phyloP scores from a whole-genome alignment of 2,113 vertebrate species.

The Xiphophorus hellerii region DNA sequence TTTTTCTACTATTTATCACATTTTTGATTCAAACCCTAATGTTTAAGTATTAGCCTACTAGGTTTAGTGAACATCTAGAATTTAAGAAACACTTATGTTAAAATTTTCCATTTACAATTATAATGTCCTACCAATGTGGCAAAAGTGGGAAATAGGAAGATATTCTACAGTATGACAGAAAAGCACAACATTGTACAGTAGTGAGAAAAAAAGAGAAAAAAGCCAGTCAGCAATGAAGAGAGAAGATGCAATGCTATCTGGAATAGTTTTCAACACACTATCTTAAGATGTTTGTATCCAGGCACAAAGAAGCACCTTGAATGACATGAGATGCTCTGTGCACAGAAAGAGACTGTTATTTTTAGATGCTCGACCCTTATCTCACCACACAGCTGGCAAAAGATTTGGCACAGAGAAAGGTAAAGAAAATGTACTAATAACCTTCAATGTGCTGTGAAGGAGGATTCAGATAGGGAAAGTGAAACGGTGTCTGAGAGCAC shows the following conservation, averaged over 20 bases:
- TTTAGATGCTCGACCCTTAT: slow-evolving; percentile 70
- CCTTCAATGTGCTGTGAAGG: slow-evolving; percentile 42
- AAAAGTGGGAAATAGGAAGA: slow-evolving; percentile 1
- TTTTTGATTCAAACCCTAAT: no score
- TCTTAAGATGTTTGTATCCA: slow-evolving; percentile 57
- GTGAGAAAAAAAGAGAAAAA: slow-evolving; percentile 8
- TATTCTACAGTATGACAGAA: background rate
- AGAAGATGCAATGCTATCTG: slow-evolving; percentile 41
- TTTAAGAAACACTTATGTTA: background rate
- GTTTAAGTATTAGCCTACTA: background rate
- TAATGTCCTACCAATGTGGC: background rate
- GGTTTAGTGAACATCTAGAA: background rate
- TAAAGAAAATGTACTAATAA: slow-evolving; percentile 62
- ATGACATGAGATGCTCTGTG: slow-evolving; percentile 53
- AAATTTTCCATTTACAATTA: background rate
- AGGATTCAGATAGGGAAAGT: slow-evolving; percentile 20
- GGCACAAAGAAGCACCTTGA: slow-evolving; percentile 55
- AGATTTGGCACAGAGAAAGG: slow-evolving; percentile 53
- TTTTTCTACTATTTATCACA: no score
- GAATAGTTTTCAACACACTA: slow-evolving; percentile 30
- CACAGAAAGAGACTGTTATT: slow-evolving; percentile 51
- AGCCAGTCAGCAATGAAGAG: slow-evolving; percentile 10
- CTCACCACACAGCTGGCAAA: slow-evolving; percentile 63
- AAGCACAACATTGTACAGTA: background rate
- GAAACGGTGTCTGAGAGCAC: slow-evolving; percentile 14